Evolutionary conservation across 2,113 vertebrate genomes (phyloP), one percentile per base, ranked within the genome.

Genomic region (Hassar affinis): DNA sequence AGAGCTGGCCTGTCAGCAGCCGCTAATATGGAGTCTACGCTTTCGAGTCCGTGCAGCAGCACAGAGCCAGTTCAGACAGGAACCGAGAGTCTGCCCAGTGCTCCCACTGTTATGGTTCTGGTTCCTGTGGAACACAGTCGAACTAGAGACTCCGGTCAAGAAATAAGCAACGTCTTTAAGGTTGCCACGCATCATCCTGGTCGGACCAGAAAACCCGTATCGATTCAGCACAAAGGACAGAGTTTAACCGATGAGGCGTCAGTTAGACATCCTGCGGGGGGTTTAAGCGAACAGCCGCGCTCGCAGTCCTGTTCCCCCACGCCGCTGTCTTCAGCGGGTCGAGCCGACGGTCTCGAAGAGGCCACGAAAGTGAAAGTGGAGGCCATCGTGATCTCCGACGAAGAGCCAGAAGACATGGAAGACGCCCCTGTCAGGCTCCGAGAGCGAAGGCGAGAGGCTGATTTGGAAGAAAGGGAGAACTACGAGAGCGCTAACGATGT

Each of bases 351-450:
- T 9, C 71, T 88, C 7, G 88, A 85, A 15, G 87, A 91, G 4
- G 68, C 51, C 35, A 85, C 81, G 12, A 93, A 95, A 14, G 92
- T 98, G 12, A 97, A 98, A 87, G 95, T 96, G 77, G 97, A 98
- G 86, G 96, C 96, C 45, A 98, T 98, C 7, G 94, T 98, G 30
- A 98, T 98, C 88, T 98, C 97, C 0, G 97, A 98, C 1, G 97
- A 97, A 81, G 97, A 98, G 83, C 81, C 94, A 66, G 86, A 90
- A 49, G 89, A 88, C 25, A 90, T 91, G 7, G 93, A 94, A 45
- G 91, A 90, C 0, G 68, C 49, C 0, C 12, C 35, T 0, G 35
- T 81, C 27, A 68, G 91, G 75, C 77, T 81, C 22, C 59, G 79
- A 15, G n/a, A 83, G 14, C 89, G 71, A 42, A 80, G 77, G 1